Percentiles rank a stretch among this genome's conserved stretches.
Evolutionary conservation across 1,140 invertebrate species (phyloP).

Genomic region (Eurosta solidaginis): DNA sequence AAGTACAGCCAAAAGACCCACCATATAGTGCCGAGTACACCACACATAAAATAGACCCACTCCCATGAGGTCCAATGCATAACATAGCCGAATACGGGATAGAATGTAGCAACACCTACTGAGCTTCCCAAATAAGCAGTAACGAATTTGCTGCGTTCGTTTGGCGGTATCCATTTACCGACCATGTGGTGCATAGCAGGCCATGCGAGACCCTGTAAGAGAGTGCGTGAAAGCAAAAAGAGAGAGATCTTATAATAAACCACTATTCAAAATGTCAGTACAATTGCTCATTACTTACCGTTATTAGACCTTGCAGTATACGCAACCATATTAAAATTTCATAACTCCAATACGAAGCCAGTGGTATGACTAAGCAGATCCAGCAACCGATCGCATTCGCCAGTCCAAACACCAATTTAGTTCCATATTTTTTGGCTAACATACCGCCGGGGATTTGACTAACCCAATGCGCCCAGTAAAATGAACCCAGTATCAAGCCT

Average conservation of each 20-base stretch:
- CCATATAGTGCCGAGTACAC: conserved; percentile 71
- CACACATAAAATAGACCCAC: conserved; percentile 74
- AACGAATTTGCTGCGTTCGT: conserved; percentile 76
- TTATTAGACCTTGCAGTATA: conserved; percentile 73
- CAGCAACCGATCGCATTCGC: conserved; percentile 71
- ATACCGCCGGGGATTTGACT: conserved; percentile 77
- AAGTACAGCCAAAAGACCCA: conserved; percentile 68
- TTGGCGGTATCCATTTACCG: conserved; percentile 81
- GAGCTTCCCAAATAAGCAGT: conserved; percentile 72
- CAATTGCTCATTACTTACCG: conserved; percentile 68
- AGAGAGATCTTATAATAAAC: neutral
- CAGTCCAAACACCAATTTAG: conserved; percentile 72
- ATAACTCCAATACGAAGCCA: conserved; percentile 66
- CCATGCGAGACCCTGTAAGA: conserved; percentile 75
- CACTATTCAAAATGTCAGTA: too few relatives aligned
- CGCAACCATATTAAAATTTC: conserved; percentile 68
- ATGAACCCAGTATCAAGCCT: conserved; percentile 71
- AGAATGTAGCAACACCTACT: conserved; percentile 72
- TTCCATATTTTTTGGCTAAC: conserved; percentile 71
- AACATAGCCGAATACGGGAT: conserved; percentile 71
- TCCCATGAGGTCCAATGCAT: conserved; percentile 73
- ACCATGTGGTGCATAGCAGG: conserved; percentile 78
- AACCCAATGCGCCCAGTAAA: conserved; percentile 76
- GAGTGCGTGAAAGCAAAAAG: neutral
- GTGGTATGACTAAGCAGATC: conserved; percentile 73